phyloP scores from a whole-genome alignment of 1,140 invertebrate genomes.

The Bombus vancouverensis region DNA sequence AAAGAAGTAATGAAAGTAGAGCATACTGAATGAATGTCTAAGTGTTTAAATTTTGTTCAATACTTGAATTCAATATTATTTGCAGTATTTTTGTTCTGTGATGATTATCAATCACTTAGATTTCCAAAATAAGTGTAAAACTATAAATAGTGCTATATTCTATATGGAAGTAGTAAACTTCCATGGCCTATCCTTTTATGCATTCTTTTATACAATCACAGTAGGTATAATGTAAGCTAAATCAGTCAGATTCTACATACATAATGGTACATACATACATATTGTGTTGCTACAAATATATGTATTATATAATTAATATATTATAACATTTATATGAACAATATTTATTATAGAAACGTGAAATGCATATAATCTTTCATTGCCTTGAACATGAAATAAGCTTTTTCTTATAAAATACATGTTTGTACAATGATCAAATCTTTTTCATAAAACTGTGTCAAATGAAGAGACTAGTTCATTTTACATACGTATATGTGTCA shows the following conservation, averaged over 20 bases:
- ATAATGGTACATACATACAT: background rate
- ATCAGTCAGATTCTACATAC: slow-evolving; percentile 1
- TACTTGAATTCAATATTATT: slow-evolving; percentile 23
- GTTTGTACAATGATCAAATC: background rate
- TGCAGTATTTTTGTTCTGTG: slow-evolving; percentile 46
- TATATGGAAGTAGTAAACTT: slow-evolving; percentile 55
- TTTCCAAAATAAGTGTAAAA: slow-evolving; percentile 31
- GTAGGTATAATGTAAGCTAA: background rate
- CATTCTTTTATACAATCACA: background rate
- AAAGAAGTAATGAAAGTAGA: background rate
- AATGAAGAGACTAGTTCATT: slow-evolving; percentile 27
- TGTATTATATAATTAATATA: slow-evolving; percentile 46
- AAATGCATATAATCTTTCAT: slow-evolving; percentile 16
- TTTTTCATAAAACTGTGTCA: slow-evolving; percentile 24
- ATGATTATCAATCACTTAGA: slow-evolving; percentile 23
- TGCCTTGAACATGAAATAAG: slow-evolving; percentile 1
- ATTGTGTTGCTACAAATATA: slow-evolving; percentile 17
- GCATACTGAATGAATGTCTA: background rate
- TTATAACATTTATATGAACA: slow-evolving; percentile 44
- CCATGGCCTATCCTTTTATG: slow-evolving; percentile 48
- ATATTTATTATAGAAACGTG: slow-evolving; percentile 30
- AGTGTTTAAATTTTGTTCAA: background rate
- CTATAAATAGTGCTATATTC: slow-evolving; percentile 22
- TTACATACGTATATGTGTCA: slow-evolving; percentile 29
- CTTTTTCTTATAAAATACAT: slow-evolving; percentile 17